These are phyloP conservation scores for Popillia japonica DNA, from an alignment of 1,140 invertebrate genomes.

Conservation along the genomic window DNA sequence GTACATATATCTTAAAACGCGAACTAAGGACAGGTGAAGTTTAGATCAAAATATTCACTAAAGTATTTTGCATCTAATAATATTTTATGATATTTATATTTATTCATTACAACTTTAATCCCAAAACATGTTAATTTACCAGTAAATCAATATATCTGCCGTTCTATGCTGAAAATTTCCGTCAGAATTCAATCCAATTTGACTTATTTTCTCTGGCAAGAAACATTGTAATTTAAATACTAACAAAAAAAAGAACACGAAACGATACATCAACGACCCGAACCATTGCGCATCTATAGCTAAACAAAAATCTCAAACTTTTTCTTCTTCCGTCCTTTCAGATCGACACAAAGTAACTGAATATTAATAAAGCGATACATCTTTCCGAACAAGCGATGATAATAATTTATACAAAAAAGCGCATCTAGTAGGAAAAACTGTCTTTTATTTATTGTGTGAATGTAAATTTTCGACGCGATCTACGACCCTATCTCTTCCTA, in stretches of 20 bases:
- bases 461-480: constrained; percentile 38
- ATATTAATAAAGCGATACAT: constrained; percentile 39
- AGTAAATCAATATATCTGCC: too few relatives aligned
- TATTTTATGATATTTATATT: too few relatives aligned
- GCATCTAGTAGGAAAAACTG: constrained; percentile 36
- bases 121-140: too few relatives aligned
- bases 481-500: not conserved
- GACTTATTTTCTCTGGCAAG: not conserved
- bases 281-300: not conserved
- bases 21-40: too few relatives aligned
- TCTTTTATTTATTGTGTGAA: constrained; percentile 36
- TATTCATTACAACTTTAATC: too few relatives aligned
- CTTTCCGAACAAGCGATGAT: constrained; percentile 23
- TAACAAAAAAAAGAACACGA: too few relatives aligned
- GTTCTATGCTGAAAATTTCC: too few relatives aligned
- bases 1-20: too few relatives aligned
- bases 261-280: not conserved
- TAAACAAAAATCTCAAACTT: not conserved
- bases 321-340: constrained; percentile 31
- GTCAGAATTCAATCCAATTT: too few relatives aligned
- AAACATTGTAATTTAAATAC: not conserved
- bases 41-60: too few relatives aligned
- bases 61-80: too few relatives aligned
- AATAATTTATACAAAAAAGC: constrained; percentile 38
- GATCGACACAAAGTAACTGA: constrained; percentile 31